Conservation (phyloP, 2,113 vertebrate genomes). For the Cavia aperea region DNA sequence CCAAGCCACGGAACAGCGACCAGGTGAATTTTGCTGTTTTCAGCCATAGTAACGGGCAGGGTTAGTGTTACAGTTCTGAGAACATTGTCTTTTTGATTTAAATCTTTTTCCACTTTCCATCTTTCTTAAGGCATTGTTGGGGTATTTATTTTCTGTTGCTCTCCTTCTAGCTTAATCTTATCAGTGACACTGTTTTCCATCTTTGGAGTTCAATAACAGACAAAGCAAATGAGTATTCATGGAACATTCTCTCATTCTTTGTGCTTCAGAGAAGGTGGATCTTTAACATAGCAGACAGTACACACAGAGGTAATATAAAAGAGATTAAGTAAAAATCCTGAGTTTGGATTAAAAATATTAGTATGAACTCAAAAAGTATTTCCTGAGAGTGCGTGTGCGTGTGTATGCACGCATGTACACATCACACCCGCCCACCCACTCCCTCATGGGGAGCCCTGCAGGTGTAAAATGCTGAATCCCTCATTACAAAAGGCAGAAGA, state of each 20-base stretch:
- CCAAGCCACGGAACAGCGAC: background rate
- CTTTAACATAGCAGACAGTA: background rate
- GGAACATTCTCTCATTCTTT: background rate
- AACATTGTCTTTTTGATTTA: background rate
- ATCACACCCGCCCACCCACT: background rate
- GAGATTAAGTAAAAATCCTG: background rate
- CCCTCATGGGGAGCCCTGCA: too few relatives aligned
- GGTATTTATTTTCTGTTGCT: background rate
- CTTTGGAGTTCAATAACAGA: background rate
- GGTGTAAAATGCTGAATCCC: background rate
- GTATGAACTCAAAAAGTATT: background rate
- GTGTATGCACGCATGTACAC: fast-evolving
- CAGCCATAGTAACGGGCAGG: background rate
- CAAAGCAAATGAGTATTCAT: too few relatives aligned
- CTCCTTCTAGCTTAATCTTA: background rate
- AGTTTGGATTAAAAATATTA: background rate
- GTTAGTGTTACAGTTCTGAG: background rate
- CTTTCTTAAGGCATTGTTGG: background rate
- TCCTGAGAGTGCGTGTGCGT: background rate
- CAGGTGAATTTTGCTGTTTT: too few relatives aligned
- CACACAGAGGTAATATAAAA: background rate
- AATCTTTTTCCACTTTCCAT: background rate
- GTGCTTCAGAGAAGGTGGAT: too few relatives aligned
- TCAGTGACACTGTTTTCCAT: background rate
- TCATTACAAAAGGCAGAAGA: background rate